Conservation (phyloP, 2,888 invertebrate species). For the Sminthurides aquaticus region DNA sequence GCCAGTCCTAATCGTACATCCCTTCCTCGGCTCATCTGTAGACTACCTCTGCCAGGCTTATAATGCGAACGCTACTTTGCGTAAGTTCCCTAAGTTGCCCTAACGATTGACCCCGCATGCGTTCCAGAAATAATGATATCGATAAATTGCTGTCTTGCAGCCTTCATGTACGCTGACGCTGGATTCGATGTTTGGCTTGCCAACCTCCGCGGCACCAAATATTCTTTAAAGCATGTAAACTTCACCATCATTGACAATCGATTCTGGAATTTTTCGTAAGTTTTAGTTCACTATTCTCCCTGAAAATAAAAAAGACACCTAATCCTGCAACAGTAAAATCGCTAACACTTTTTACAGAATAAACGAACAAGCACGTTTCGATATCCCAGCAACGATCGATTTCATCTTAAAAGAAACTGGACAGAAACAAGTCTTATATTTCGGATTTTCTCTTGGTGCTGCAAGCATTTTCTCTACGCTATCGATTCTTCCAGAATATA, state of each 20-base stretch:
- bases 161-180: constrained; percentile 5
- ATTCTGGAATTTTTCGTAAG: constrained; percentile 4
- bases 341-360: background rate
- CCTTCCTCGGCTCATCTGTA: background rate
- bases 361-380: constrained; percentile 48
- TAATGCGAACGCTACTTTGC: background rate
- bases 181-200: constrained; percentile 5
- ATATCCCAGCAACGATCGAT: constrained; percentile 55
- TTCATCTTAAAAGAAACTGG: constrained; percentile 49
- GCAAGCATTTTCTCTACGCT: constrained; percentile 55
- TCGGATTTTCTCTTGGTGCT: constrained; percentile 58
- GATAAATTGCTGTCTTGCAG: no score
- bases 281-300: background rate
- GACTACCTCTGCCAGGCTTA: background rate
- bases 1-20: background rate
- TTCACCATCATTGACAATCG: background rate
- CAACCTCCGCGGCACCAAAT: constrained; percentile 1
- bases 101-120: no score
- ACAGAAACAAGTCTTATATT: constrained; percentile 47
- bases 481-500: constrained; percentile 53
- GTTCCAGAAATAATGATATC: no score
- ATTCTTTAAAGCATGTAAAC: background rate
- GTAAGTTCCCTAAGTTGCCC: background rate
- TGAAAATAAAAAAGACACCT: no score
- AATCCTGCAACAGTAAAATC: no score